A percentile compares a stretch with the other conserved stretches of the same genome.
These are phyloP conservation scores for Cavia porcellus DNA, from an alignment of 2,113 vertebrate genomes.

Conservation along the genomic window DNA sequence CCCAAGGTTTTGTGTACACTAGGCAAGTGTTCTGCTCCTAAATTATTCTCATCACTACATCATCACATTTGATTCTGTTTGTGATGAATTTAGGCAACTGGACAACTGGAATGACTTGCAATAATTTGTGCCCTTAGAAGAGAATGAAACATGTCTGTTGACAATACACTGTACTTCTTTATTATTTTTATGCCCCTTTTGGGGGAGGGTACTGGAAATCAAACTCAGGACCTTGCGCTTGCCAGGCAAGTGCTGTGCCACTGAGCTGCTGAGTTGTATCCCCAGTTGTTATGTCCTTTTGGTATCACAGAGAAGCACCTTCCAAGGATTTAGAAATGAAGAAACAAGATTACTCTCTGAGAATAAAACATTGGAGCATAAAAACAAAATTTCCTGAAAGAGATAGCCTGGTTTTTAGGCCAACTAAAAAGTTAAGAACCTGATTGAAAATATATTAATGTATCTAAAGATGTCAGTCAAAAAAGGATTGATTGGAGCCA, in stretches of 20 bases:
- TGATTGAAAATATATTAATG: conserved; percentile 8
- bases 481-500: too few species aligned
- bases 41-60: not conserved
- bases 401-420: not conserved
- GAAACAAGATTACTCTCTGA: not conserved
- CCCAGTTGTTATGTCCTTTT: not conserved
- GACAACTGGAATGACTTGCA: not conserved
- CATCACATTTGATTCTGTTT: not conserved
- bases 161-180: not conserved
- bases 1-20: not conserved
- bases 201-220: too few species aligned
- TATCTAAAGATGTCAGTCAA: not conserved
- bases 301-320: not conserved
- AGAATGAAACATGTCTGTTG: not conserved
- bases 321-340: conserved; percentile 10
- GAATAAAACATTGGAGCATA: conserved; percentile 12
- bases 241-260: too few species aligned
- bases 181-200: not conserved
- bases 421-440: conserved; percentile 50
- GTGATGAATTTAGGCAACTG: not conserved
- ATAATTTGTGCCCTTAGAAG: not conserved
- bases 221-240: too few species aligned
- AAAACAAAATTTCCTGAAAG: not conserved
- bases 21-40: not conserved
- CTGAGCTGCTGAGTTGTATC: too few species aligned